Base-by-base conservation (phyloP, 2,888 invertebrate species). In the Mythimna pallens region DNA sequence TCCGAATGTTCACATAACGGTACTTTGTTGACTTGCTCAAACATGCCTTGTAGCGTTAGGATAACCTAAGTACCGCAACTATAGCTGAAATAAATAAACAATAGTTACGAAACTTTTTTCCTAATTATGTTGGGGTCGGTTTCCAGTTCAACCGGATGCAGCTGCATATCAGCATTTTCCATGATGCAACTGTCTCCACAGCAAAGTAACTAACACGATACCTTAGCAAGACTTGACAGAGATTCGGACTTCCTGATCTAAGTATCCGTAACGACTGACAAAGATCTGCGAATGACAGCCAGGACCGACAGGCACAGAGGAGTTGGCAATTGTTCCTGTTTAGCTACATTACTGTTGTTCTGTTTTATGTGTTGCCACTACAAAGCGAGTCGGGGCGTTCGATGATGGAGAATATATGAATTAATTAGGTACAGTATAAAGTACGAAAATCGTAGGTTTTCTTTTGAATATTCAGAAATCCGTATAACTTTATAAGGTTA, bases 301-400 rank as follows among this genome's bases (percentile, higher is more conserved):
- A 10, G 36, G 22, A 36, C 22, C 8, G 54, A 36, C 3, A 17
- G 36, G 55, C 36, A 40, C 57, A 20, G 14, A 65, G 34, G 50
- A 34, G 52, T 10, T 54, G 34, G 22, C 40, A 59, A 40, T 40
- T 14, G 22, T 22, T 61, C 17, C 61, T 40, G 57, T 20, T 17
- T 54, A n/a, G 22, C 20, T 54, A 54, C n/a, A 22, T 22, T 54
- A 8, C 54, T n/a, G 54, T n/a, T 12, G 10, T 58, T 10, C 10
- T 34, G 2, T 58, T 40, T 14, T 8, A 22, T 22, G 36, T 59
- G n/a, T n/a, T n/a, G 36, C 55, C 30, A 57, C 30, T 12, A 57
- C 30, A 30, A 25, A 30, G 57, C 3, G 22, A 22, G 40, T 61
- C 61, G 61, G 61, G 61, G 61, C 61, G 61, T 61, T 40, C 61